Conservation (phyloP, 2,797 vertebrate species). For the Petrocephalus sullivani region DNA sequence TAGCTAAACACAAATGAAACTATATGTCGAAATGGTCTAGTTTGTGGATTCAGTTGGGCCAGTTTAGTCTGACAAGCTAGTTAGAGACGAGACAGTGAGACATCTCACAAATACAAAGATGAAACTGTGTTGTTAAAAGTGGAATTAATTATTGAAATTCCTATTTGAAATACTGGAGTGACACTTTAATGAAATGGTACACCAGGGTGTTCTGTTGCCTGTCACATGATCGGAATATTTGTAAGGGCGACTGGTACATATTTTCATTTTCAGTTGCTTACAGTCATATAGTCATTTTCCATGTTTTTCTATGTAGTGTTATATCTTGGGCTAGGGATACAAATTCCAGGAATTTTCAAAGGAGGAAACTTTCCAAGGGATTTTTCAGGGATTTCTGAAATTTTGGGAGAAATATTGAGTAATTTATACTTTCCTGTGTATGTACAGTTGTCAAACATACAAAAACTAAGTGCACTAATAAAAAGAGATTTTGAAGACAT, state of each 20-base stretch:
- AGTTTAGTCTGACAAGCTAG: background rate
- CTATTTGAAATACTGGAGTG: background rate
- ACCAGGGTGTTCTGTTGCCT: background rate
- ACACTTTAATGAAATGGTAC: background rate
- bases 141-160: background rate
- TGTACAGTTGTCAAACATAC: background rate
- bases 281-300: background rate
- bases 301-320: background rate
- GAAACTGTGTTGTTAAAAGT: background rate
- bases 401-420: background rate
- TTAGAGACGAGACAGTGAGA: background rate
- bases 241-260: background rate
- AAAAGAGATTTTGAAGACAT: background rate
- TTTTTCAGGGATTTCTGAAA: background rate
- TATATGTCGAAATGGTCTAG: background rate
- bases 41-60: background rate
- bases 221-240: background rate
- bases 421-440: background rate
- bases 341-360: background rate
- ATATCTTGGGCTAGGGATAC: background rate
- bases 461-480: background rate
- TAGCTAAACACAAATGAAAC: background rate
- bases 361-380: constrained; percentile 8
- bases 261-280: background rate
- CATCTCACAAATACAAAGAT: background rate